A percentile compares a stretch with the other conserved stretches of the same genome.
These are phyloP conservation scores for Branchipolynoe longqiensis DNA, from an alignment of 2,888 invertebrate species.

Conservation along the genomic window DNA sequence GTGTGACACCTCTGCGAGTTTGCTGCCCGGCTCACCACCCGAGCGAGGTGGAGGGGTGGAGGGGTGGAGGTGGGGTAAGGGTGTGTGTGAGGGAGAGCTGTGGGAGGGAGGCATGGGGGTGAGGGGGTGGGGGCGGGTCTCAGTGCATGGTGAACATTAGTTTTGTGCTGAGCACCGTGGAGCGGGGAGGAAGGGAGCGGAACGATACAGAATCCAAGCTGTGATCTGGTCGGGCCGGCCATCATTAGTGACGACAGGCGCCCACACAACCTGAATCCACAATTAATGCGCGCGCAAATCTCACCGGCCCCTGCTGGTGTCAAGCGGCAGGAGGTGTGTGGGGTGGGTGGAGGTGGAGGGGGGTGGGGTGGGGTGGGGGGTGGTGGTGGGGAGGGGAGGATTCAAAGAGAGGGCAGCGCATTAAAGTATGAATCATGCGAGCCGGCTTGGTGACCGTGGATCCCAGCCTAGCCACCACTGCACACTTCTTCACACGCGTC, in stretches of 20 bases:
- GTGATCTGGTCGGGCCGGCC: slow-evolving; percentile 29
- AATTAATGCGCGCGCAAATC: slow-evolving; percentile 50
- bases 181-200: not conserved
- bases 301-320: slow-evolving; percentile 37
- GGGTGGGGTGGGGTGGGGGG: slow-evolving; percentile 14
- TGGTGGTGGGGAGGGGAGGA: not conserved
- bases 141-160: no score
- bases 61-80: not conserved
- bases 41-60: not conserved
- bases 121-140: not conserved
- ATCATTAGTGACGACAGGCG: slow-evolving; percentile 52
- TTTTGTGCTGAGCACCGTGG: not conserved
- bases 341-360: slow-evolving; percentile 23
- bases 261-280: slow-evolving; percentile 46
- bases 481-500: slow-evolving; percentile 52
- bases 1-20: no score
- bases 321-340: slow-evolving; percentile 36
- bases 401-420: slow-evolving; percentile 32
- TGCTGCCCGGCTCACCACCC: no score
- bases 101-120: not conserved
- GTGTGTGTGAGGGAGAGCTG: not conserved
- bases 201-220: slow-evolving; percentile 44
- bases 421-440: slow-evolving; percentile 54
- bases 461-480: slow-evolving; percentile 6
- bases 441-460: slow-evolving; percentile 47